Evolutionary conservation across 1,140 invertebrate species (phyloP).

Genomic region (Drosophila nigromelanica): DNA sequence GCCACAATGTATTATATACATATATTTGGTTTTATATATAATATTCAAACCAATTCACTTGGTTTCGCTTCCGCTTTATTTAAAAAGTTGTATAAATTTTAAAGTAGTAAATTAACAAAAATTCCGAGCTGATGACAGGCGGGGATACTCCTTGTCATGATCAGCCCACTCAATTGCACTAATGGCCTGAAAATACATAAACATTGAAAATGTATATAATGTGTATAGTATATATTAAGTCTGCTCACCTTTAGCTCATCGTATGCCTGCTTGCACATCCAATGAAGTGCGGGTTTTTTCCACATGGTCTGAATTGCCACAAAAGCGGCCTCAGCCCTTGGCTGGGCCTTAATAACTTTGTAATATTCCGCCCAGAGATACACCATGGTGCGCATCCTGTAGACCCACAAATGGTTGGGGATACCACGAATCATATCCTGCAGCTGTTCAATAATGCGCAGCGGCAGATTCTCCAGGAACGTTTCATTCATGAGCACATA

Average conservation of each 20-base stretch:
- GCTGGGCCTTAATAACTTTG: neutral
- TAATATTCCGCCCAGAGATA: conserved; percentile 46
- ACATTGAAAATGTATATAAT: neutral
- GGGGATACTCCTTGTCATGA: conserved; percentile 28
- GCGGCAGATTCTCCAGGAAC: conserved; percentile 38
- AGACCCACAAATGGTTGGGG: conserved; percentile 59
- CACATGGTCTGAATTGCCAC: conserved; percentile 9
- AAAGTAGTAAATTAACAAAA: neutral
- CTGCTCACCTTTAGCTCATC: conserved; percentile 59
- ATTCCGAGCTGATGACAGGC: conserved; percentile 3
- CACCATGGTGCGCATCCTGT: conserved; percentile 57
- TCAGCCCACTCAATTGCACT: conserved; percentile 46
- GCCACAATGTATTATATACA: no score
- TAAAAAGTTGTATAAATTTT: neutral
- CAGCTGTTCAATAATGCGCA: conserved; percentile 18
- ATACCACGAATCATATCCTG: conserved; percentile 53
- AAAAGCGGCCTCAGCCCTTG: neutral
- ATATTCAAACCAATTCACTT: no score
- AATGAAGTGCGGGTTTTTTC: conserved; percentile 59
- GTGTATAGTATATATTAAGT: neutral
- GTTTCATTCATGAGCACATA: conserved; percentile 50
- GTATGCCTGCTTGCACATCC: conserved; percentile 63
- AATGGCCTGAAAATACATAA: conserved; percentile 47
- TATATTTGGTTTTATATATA: no score
- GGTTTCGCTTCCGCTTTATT: neutral